phyloP scores from a whole-genome alignment of 2,888 invertebrate species.

The Habroteleia sp. region DNA sequence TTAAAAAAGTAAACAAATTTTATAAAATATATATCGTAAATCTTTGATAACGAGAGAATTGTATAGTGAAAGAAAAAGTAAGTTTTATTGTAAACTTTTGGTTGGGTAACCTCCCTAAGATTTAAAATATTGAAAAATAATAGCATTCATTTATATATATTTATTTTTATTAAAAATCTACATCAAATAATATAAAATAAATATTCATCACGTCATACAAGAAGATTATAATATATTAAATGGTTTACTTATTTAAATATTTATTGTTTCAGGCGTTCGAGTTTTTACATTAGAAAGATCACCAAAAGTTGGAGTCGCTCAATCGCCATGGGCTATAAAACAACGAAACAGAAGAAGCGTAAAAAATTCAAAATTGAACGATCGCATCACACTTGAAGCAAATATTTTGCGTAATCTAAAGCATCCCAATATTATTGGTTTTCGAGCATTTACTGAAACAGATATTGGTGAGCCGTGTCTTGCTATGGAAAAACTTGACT shows the following conservation, averaged over 20 bases:
- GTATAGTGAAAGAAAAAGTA: no score
- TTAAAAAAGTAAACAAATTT: no score
- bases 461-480: conserved; percentile 84
- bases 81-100: no score
- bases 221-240: no score
- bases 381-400: conserved; percentile 87
- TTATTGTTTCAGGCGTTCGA: conserved; percentile 85
- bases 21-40: no score
- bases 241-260: neutral
- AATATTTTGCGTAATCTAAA: conserved; percentile 85
- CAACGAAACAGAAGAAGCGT: conserved; percentile 83
- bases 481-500: conserved; percentile 90
- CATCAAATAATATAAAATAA: no score
- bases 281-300: conserved; percentile 90
- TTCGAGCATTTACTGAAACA: conserved; percentile 83
- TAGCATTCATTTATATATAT: no score
- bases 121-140: no score
- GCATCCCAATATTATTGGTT: conserved; percentile 93
- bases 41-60: no score
- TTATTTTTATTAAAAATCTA: no score
- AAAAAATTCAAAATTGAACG: conserved; percentile 79
- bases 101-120: no score
- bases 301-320: conserved; percentile 85
- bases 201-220: no score
- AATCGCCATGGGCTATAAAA: conserved; percentile 95